Base-by-base conservation (phyloP, 2,797 vertebrate species). In the Sebastes itinus region DNA sequence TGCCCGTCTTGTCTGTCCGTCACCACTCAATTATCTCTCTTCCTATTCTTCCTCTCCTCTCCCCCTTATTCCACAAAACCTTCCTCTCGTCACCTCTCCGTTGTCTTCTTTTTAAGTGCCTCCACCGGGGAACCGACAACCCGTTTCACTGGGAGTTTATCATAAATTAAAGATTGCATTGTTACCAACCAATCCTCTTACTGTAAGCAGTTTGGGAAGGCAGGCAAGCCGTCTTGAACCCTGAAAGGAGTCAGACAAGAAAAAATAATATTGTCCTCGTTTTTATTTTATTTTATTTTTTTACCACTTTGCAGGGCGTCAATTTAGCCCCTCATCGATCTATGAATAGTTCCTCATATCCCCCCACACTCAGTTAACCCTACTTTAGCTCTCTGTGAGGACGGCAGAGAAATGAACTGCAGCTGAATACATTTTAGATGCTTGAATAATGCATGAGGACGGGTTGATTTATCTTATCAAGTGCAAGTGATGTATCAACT, bases 111-210 rank as follows among this genome's bases (percentile, higher is more conserved):
- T 87, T 82, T 88, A 86, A 90, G 88, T 86, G 89, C 86, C 75
- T 89, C 89, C 88, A 75, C 87, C 79, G 71, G 88, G 85, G 80
- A 92, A 80, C 87, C 62, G 62, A 76, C 92, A 89, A 87, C 92
- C 88, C 87, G 66, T 92, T 93, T 91, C 72, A 72, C 88, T 82
- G 65, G 79, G 90, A 94, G 94, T 95, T 95, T 95, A 96, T 96
- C 95, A 94, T 95, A 95, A 95, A 96, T 96, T 95, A 95, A 94
- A 95, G 94, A 93, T 94, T 93, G 88, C 91, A 95, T 96, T 96
- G 95, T 95, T 96, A 93, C 91, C 91, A 80, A 94, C 92, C 95
- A 96, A 95, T 96, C 95, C 95, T 96, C 95, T 96, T 96, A 95
- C 91, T 87, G 86, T 95, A 95, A 96, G 95, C 93, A 96, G 94